A percentile compares a stretch with the other conserved stretches of the same genome.
Evolutionary conservation across 2,113 vertebrate species (phyloP).

Genomic region (Rhynchomys soricoides): DNA sequence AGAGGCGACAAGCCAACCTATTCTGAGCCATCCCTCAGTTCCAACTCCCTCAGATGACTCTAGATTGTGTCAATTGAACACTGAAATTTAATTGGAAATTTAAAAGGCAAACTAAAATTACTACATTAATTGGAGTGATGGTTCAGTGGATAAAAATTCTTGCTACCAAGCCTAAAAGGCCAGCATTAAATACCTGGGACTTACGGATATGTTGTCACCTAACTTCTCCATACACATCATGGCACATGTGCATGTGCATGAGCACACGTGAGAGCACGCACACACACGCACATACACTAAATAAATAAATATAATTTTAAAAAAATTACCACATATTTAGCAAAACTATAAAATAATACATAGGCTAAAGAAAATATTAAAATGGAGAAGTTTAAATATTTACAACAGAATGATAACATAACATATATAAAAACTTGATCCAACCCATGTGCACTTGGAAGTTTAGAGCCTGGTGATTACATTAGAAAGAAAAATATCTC

Average conservation of each 20-base stretch:
- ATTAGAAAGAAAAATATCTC: not conserved
- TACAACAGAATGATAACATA: conserved; percentile 1
- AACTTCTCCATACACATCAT: not conserved
- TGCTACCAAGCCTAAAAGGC: not conserved
- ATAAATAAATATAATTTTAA: not conserved
- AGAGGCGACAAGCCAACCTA: not conserved
- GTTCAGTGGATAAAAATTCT: not conserved
- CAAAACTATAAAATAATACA: not conserved
- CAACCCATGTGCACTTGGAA: not conserved
- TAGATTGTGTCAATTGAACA: not conserved
- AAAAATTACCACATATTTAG: not conserved
- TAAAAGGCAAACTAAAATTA: not conserved
- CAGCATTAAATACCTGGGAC: not conserved
- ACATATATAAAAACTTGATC: not conserved
- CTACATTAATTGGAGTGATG: not conserved
- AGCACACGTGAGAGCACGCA: not conserved
- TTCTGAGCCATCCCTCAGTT: not conserved
- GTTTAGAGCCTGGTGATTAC: not conserved
- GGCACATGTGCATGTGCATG: too few relatives aligned
- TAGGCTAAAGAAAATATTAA: not conserved
- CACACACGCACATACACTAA: not conserved
- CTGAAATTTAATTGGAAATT: conserved; percentile 28
- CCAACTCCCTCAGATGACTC: not conserved
- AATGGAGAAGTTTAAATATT: not conserved
- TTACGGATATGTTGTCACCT: not conserved